These are phyloP conservation scores for Micronycteris hirsuta DNA, from an alignment of 2,113 vertebrate genomes.

Conservation along the genomic window DNA sequence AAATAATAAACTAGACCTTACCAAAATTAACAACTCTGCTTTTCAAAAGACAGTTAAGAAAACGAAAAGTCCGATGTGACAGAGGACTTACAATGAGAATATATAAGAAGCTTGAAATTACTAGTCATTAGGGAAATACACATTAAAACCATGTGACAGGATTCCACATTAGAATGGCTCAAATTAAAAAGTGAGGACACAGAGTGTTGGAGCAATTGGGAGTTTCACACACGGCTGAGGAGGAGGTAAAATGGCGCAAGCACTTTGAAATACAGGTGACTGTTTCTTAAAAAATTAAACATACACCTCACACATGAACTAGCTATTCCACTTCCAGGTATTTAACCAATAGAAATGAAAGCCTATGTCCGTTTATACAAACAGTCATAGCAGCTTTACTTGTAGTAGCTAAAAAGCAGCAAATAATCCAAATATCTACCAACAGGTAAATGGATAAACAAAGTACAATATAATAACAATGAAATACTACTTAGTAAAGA, in stretches of 20 bases:
- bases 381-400: not conserved
- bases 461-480: not conserved
- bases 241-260: no score
- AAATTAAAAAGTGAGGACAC: not conserved
- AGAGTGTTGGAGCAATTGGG: not conserved
- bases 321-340: not conserved
- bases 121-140: not conserved
- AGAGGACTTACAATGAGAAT: not conserved
- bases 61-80: not conserved
- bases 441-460: no score
- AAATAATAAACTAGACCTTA: not conserved
- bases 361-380: not conserved
- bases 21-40: not conserved
- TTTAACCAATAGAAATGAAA: not conserved
- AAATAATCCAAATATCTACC: no score
- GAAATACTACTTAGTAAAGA: not conserved
- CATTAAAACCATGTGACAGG: not conserved
- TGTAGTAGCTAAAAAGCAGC: not conserved
- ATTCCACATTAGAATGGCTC: not conserved
- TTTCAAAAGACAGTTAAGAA: not conserved
- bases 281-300: no score
- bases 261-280: no score
- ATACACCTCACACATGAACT: no score
- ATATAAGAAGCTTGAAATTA: not conserved
- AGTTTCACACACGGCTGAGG: no score